phyloP scores from a whole-genome alignment of 2,888 invertebrate species.

The Pyralis farinalis region DNA sequence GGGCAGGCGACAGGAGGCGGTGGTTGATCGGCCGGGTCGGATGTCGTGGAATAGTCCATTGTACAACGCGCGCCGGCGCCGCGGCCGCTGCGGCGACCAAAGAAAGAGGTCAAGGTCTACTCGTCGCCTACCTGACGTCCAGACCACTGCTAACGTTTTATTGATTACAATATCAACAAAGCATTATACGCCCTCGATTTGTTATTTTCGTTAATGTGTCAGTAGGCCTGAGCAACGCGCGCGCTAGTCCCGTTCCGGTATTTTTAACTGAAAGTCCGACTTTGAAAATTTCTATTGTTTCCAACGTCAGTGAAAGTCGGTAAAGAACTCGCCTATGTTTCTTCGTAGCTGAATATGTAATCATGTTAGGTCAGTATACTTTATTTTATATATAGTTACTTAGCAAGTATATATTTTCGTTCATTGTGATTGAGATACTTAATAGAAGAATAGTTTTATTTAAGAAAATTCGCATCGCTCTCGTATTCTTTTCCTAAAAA shows the following conservation, averaged over 20 bases:
- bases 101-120: conserved; percentile 67
- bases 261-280: conserved; percentile 1
- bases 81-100: conserved; percentile 25
- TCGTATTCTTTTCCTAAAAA: too few species aligned
- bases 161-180: conserved; percentile 26
- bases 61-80: conserved; percentile 38
- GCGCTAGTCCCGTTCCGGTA: not conserved
- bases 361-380: too few species aligned
- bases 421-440: too few species aligned
- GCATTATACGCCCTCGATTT: conserved; percentile 4
- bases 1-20: conserved; percentile 5
- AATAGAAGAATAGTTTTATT: too few species aligned
- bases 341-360: conserved; percentile 15
- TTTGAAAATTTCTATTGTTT: not conserved
- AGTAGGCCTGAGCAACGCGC: conserved; percentile 6
- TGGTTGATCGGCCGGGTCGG: conserved; percentile 40
- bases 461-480: too few species aligned
- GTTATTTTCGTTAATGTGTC: conserved; percentile 6
- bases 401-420: too few species aligned
- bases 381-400: too few species aligned
- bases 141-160: conserved; percentile 35
- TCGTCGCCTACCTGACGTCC: conserved; percentile 64
- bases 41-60: conserved; percentile 68
- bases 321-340: conserved; percentile 7
- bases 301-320: conserved; percentile 1